Evolutionary conservation across 2,797 vertebrate genomes (phyloP).

Genomic region (Typhlichthys eigenmanni): DNA sequence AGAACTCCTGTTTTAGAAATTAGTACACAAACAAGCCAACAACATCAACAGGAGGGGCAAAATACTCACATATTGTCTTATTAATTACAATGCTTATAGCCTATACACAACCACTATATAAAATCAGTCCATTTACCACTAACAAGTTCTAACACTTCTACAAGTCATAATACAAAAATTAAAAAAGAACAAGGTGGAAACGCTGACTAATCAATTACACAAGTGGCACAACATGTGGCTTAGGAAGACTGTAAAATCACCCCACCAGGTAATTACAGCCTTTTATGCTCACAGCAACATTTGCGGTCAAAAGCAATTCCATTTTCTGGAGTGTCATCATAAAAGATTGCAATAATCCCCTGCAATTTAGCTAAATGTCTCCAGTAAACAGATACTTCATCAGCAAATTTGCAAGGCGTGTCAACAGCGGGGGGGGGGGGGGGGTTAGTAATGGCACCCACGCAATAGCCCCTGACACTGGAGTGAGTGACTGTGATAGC

Average conservation of each 20-base stretch:
- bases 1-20: constrained; percentile 84
- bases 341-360: constrained; percentile 51
- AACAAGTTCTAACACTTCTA: constrained; percentile 2
- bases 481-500: constrained; percentile 15
- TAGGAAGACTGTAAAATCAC: constrained; percentile 26
- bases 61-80: too few species aligned
- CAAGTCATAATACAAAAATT: constrained; percentile 1
- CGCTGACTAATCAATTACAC: constrained; percentile 61
- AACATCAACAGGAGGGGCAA: background rate
- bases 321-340: constrained; percentile 55
- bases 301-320: constrained; percentile 32
- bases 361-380: constrained; percentile 44
- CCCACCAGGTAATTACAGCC: constrained; percentile 53
- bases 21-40: constrained; percentile 10
- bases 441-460: constrained; percentile 30
- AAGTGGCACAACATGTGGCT: constrained; percentile 11
- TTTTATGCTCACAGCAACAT: constrained; percentile 41
- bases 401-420: constrained; percentile 21
- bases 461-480: constrained; percentile 16
- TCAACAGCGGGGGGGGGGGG: constrained; percentile 20
- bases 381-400: constrained; percentile 37
- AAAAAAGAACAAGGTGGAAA: constrained; percentile 28
- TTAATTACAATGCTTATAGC: background rate
- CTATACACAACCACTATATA: background rate
- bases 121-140: background rate